Evolutionary conservation across 2,113 vertebrate genomes (phyloP), one percentile per base, ranked within the genome.

Genomic region (Ranitomeya imitator): DNA sequence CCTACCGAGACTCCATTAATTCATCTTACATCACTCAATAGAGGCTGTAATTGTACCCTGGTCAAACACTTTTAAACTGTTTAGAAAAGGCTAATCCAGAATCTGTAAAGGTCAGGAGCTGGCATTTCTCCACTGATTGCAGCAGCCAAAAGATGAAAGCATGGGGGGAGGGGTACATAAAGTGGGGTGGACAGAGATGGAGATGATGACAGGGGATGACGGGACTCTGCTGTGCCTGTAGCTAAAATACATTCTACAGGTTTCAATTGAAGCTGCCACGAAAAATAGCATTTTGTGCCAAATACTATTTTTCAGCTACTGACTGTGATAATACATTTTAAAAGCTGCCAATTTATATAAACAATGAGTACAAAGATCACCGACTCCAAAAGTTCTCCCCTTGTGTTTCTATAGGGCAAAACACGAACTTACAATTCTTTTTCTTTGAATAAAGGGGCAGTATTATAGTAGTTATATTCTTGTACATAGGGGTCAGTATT

Each of bases 61-160:
- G 89, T 91, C 89, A 91, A 91, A 91, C 85, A 90, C 89, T 90
- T 91, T 89, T 90, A 89, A 79, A 88, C 90, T 91, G 90, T 91
- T 91, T 89, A 90, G 90, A 90, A 88, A 91, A 91, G 89, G 89
- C 89, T 89, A 91, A 91, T 90, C 89, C 89, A 85, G 89, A 90
- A 81, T 89, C 85, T 87, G 89, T 88, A 91, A 91, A 91, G 90
- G 90, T 90, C 90, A 91, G 89, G 85, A 85, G 90, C 87, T 91
- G 90, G 88, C 90, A 91, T 91, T 91, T 91, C 90, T 90, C 87
- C 79, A 73, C 85, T 88, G 87, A 88, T 88, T 88, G 87, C 80
- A 83, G 78, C 37, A 80, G 87, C 69, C 26, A 76, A 76, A 71
- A 55, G 45, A 63, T 78, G 74, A 65, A 79, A 67, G 76, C 45